Percentiles rank a stretch among this genome's conserved stretches.
These are phyloP conservation scores for Chrysaora quinquecirrha DNA, from an alignment of 30 jellyfish, hydroid and myxozoan genomes.

Conservation along the genomic window DNA sequence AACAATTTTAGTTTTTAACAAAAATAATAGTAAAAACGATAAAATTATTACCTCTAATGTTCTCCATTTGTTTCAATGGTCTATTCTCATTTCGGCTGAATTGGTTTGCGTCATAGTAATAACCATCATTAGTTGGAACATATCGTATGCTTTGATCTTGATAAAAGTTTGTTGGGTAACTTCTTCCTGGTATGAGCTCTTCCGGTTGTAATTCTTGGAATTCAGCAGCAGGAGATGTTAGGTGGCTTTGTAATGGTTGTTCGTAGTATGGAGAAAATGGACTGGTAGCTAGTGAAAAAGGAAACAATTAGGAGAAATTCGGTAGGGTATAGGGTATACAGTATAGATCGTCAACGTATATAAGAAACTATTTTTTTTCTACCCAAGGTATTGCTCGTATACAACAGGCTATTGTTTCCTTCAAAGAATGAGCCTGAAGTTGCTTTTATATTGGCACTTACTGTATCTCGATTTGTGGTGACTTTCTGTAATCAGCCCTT, in stretches of 20 bases:
- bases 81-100: too few species aligned
- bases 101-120: background rate
- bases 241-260: background rate
- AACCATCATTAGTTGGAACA: background rate
- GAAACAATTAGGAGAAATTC: background rate
- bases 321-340: background rate
- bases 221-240: background rate
- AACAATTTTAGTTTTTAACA: too few species aligned
- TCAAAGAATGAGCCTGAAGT: too few species aligned
- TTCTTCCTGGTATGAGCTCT: background rate
- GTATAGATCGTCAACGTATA: background rate
- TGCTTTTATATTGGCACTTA: too few species aligned
- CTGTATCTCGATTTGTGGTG: too few species aligned
- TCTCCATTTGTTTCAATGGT: too few species aligned
- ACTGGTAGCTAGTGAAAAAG: background rate
- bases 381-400: background rate
- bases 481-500: too few species aligned
- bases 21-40: too few species aligned
- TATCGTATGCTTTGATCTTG: background rate
- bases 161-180: background rate
- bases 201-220: slow-evolving; percentile 1
- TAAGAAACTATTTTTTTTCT: background rate
- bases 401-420: too few species aligned
- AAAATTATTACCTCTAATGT: too few species aligned
- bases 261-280: slow-evolving; percentile 5